Percentiles rank a stretch among this genome's conserved stretches.
Conservation (phyloP, 2,113 vertebrate species). For the Telmatochromis sp. region DNA sequence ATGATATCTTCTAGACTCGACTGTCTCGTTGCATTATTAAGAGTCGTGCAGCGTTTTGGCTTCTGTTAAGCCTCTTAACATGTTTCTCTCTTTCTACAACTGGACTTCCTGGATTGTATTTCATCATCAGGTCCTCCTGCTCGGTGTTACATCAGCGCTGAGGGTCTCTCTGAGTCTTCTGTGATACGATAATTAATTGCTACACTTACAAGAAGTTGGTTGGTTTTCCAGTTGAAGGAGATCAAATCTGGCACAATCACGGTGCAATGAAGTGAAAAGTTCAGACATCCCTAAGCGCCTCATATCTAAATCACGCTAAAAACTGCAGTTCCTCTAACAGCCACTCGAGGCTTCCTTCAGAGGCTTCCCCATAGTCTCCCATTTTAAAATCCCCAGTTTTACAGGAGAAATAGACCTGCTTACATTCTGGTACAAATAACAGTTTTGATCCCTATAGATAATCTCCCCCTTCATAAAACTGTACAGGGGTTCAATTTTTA, state of each 20-base stretch:
- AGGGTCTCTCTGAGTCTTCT: neutral
- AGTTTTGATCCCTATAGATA: neutral
- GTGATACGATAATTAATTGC: neutral
- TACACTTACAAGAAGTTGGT: neutral
- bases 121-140: neutral
- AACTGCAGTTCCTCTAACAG: neutral
- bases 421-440: neutral
- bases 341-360: neutral
- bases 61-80: neutral
- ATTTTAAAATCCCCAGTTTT: neutral
- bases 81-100: neutral
- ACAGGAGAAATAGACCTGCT: neutral
- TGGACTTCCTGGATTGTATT: neutral
- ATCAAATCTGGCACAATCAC: neutral
- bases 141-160: neutral
- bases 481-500: neutral
- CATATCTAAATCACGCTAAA: neutral
- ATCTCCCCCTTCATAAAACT: neutral
- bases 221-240: neutral
- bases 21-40: neutral
- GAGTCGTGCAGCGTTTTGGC: neutral
- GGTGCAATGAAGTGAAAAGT: neutral
- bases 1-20: neutral
- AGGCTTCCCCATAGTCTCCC: neutral
- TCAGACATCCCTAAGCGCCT: neutral